phyloP scores from a whole-genome alignment of 1,140 invertebrate species.

The Agrypnia vestita region DNA sequence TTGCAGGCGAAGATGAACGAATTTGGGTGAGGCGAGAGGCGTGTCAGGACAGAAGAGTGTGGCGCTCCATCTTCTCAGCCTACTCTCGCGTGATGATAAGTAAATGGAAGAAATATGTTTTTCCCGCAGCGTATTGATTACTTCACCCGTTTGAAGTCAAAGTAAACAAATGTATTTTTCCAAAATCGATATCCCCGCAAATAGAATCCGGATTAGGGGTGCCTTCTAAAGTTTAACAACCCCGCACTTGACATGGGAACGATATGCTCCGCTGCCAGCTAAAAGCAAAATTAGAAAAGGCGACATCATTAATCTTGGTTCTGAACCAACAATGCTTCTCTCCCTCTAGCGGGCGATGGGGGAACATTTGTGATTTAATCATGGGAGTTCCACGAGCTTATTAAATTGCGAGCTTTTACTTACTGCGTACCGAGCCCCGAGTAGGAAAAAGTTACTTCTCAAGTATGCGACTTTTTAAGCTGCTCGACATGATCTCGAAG shows the following conservation, averaged over 20 bases:
- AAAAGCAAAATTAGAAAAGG: constrained; percentile 37
- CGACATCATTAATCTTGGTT: constrained; percentile 52
- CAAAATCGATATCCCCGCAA: constrained; percentile 19
- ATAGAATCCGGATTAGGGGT: constrained; percentile 12
- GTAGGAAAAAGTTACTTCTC: no score
- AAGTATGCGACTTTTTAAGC: no score
- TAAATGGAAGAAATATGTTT: no score
- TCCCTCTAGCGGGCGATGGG: background rate
- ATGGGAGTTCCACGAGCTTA: constrained; percentile 15
- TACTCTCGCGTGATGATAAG: no score
- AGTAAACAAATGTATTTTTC: background rate
- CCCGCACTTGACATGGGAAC: background rate
- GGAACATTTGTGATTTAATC: constrained; percentile 35
- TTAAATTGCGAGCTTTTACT: background rate
- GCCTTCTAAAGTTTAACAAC: background rate
- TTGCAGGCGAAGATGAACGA: no score
- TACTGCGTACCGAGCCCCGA: no score
- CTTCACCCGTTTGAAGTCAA: background rate
- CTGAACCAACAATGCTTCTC: constrained; percentile 24
- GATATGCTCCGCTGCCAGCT: constrained; percentile 7
- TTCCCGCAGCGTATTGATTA: no score
- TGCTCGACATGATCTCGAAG: no score
- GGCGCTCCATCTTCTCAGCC: no score
- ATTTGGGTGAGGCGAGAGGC: no score
- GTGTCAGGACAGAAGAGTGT: no score